These are phyloP conservation scores for Cirrhinus molitorella DNA, from an alignment of 2,797 vertebrate species.

Conservation along the genomic window DNA sequence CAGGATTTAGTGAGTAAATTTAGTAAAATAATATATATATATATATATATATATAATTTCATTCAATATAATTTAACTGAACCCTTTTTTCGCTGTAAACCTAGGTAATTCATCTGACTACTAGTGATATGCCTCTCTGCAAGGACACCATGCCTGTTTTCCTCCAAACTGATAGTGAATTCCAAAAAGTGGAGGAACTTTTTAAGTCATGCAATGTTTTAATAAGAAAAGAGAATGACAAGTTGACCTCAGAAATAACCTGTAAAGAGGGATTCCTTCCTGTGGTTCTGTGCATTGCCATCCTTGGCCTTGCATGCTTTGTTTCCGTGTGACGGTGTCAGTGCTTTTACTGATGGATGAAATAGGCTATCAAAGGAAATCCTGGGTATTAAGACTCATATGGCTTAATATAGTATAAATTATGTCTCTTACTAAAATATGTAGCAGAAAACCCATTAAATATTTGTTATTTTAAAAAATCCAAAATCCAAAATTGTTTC, in stretches of 20 bases:
- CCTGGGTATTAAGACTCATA: too few species aligned
- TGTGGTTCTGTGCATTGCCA: slow-evolving; percentile 78
- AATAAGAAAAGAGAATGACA: slow-evolving; percentile 73
- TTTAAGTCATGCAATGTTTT: slow-evolving; percentile 74
- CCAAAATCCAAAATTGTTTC: too few species aligned
- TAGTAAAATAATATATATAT: too few species aligned
- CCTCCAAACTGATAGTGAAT: slow-evolving; percentile 76
- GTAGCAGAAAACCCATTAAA: too few species aligned
- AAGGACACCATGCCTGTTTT: slow-evolving; percentile 66
- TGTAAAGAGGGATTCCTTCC: slow-evolving; percentile 65
- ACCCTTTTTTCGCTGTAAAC: slow-evolving; percentile 30
- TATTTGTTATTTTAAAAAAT: too few species aligned
- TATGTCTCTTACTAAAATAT: too few species aligned
- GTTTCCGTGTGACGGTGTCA: slow-evolving; percentile 3
- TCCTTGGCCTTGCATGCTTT: slow-evolving; percentile 78
- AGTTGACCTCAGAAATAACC: slow-evolving; percentile 70
- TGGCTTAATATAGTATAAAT: too few species aligned
- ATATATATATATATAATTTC: too few species aligned
- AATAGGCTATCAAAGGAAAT: not conserved
- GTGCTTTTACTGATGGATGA: not conserved
- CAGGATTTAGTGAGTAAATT: slow-evolving; percentile 44
- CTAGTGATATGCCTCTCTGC: slow-evolving; percentile 64
- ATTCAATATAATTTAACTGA: too few species aligned
- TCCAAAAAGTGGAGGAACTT: slow-evolving; percentile 77
- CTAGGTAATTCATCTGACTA: slow-evolving; percentile 75